Evolutionary conservation across 2,888 invertebrate species (phyloP), one percentile per base, ranked within the genome.

Genomic region (Chrysolina americana): DNA sequence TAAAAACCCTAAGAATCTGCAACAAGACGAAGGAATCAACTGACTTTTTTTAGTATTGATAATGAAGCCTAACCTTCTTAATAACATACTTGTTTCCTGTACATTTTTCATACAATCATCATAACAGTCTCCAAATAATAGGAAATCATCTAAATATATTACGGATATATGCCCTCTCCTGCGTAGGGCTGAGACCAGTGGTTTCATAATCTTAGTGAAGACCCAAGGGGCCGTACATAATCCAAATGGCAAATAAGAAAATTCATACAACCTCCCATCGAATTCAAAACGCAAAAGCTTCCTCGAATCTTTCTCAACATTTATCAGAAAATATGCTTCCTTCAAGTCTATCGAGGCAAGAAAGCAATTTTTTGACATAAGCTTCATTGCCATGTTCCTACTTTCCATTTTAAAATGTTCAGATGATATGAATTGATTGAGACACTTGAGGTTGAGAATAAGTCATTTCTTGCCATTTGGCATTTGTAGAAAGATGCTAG

Each of bases 141-240:
- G 59, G 15, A 59, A 59, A 23, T 28, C 28, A 28, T 28, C 28
- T 28, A 9, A 21, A 59, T 21, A 15, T 4, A 59, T 9, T 23
- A 21, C 13, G 5, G 28, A 28, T 28, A 28, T 28, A 5, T 28
- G 5, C 5, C 5, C 28, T 28, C 28, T 28, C 28, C 28, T 28
- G 5, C 59, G 23, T 21, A 59, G 59, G 21, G 15, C 21, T 21
- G 59, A 59, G 13, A 59, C 28, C 21, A 59, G 23, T 21, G 59
- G 59, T 21, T 59, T 59, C 59, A 59, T 59, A 23, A 59, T 23
- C 28, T 59, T 59, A 21, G 9, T 59, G 23, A 59, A 59, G 9
- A 21, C 9, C 23, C 59, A 21, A 23, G 59, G 23, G 8, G 59
- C 17, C 21, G 21, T 21, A 23, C 59, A 59, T 21, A 59, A 23